phyloP scores from a whole-genome alignment of 1,140 invertebrate species.

The Muscidifurax raptorellus region DNA sequence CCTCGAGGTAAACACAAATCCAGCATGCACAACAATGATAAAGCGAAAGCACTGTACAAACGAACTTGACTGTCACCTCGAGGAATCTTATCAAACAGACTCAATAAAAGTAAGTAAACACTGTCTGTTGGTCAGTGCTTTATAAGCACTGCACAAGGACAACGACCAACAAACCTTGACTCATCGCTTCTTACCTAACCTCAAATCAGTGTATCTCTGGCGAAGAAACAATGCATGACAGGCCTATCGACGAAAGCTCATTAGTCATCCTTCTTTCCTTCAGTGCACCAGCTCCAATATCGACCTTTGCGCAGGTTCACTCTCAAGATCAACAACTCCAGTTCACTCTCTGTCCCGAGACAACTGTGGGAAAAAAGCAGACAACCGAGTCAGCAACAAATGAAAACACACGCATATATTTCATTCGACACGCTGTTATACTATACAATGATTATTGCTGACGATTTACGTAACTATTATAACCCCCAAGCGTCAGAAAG shows the following conservation, averaged over 20 bases:
- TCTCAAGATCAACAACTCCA: not conserved
- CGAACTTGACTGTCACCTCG: not conserved
- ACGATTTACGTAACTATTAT: constrained; percentile 44
- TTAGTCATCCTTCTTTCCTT: not conserved
- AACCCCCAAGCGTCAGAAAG: not conserved
- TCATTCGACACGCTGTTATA: not conserved
- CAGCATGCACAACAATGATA: not conserved
- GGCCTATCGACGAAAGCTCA: not conserved
- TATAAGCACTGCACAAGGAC: constrained; percentile 7
- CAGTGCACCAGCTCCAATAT: not conserved
- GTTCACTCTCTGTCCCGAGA: not conserved
- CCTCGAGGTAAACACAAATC: not conserved
- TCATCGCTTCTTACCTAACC: constrained; percentile 48
- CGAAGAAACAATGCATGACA: constrained; percentile 29
- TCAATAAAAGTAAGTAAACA: not conserved
- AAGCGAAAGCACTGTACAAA: not conserved
- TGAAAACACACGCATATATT: not conserved
- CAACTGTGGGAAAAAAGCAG: not conserved
- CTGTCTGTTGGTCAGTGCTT: not conserved
- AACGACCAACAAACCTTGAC: constrained; percentile 9
- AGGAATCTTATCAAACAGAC: not conserved
- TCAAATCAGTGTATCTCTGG: constrained; percentile 30
- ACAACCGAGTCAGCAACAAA: not conserved
- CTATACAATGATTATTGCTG: not conserved
- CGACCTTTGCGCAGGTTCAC: not conserved